phyloP scores from a whole-genome alignment of 1,140 invertebrate genomes.

The Rhopalosiphum maidis region DNA sequence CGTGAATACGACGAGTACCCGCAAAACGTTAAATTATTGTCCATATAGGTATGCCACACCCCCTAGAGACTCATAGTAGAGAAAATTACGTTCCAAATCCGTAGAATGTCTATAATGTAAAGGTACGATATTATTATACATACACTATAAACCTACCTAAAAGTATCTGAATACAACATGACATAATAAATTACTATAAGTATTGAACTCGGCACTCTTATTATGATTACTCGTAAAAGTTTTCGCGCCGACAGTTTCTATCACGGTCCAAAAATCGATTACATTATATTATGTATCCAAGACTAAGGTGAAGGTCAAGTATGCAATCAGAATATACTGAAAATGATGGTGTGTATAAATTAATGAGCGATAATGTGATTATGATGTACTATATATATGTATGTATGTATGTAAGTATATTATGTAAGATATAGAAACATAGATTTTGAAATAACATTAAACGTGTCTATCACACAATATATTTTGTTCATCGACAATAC shows the following conservation, averaged over 20 bases:
- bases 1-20: neutral
- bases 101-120: neutral
- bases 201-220: neutral
- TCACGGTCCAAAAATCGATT: neutral
- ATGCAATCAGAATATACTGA: neutral
- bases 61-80: neutral
- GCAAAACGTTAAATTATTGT: neutral
- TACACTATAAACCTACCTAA: neutral
- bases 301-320: slow-evolving; percentile 22
- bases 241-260: neutral
- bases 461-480: neutral
- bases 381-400: neutral
- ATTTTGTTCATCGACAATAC: neutral
- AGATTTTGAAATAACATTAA: slow-evolving; percentile 13
- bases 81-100: neutral
- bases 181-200: neutral
- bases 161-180: neutral
- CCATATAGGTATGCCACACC: neutral
- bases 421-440: neutral
- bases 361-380: neutral
- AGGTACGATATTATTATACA: neutral
- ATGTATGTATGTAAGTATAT: neutral
- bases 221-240: neutral
- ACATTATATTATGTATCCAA: neutral
- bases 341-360: neutral